These are phyloP conservation scores for Pimephales promelas DNA, from an alignment of 2,113 vertebrate genomes.

Conservation along the genomic window DNA sequence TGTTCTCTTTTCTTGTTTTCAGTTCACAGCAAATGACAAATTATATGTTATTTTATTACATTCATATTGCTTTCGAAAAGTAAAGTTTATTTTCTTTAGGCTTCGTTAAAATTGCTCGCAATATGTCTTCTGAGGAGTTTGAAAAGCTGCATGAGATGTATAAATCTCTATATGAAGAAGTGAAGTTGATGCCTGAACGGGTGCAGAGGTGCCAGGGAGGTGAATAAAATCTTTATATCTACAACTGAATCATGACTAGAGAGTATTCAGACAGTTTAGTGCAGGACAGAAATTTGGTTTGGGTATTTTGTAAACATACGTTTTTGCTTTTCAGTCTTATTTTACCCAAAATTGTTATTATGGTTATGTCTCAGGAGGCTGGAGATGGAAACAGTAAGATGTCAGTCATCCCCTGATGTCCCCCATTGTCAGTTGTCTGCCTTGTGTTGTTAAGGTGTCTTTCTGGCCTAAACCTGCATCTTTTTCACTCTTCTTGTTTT, in stretches of 20 bases:
- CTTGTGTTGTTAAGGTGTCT: background rate
- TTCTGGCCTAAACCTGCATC: too few species aligned
- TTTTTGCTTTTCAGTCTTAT: background rate
- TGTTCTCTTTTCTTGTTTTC: background rate
- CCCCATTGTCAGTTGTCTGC: too few species aligned
- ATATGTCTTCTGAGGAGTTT: constrained; percentile 88
- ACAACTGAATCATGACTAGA: background rate
- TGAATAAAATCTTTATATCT: constrained; percentile 60
- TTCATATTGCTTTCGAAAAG: background rate
- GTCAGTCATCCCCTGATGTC: too few species aligned
- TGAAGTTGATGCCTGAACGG: constrained; percentile 78
- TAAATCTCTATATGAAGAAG: constrained; percentile 78
- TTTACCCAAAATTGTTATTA: background rate
- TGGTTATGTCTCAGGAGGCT: background rate
- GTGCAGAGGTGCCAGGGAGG: constrained; percentile 77
- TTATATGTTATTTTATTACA: background rate
- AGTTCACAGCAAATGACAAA: background rate
- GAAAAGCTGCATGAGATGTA: constrained; percentile 92
- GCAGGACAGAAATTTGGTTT: background rate
- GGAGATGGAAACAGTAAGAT: too few species aligned
- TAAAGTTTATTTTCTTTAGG: background rate
- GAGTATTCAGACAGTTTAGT: too few species aligned
- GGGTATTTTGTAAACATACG: background rate
- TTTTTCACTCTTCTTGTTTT: constrained; percentile 26
- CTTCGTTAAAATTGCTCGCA: background rate